Evolutionary conservation across 2,797 vertebrate genomes (phyloP).

Genomic region (Cuculus canorus): DNA sequence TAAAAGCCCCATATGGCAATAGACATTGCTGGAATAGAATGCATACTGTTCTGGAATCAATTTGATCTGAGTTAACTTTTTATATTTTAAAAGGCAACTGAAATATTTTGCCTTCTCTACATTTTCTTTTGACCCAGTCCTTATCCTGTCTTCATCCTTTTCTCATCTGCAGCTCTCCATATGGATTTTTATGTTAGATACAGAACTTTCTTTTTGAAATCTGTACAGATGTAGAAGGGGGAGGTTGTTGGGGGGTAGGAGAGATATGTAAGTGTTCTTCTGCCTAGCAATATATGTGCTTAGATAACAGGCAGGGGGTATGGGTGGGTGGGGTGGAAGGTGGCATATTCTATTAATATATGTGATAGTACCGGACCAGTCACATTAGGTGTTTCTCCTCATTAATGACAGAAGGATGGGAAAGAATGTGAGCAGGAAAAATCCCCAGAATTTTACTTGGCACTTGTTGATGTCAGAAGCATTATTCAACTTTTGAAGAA

Average conservation of each 20-base stretch:
- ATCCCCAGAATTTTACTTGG: not conserved
- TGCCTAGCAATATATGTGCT: not conserved
- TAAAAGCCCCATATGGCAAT: conserved; percentile 71
- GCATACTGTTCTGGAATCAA: conserved; percentile 61
- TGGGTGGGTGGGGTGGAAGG: not conserved
- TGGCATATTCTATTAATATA: not conserved
- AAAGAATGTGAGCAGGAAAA: not conserved
- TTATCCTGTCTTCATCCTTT: not conserved
- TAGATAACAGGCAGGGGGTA: not conserved
- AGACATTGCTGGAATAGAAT: conserved; percentile 66
- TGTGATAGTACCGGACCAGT: not conserved
- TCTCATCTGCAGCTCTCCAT: not conserved
- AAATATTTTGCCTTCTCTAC: conserved; percentile 23
- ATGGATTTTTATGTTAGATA: not conserved
- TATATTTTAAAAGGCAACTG: conserved; percentile 33
- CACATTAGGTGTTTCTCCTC: not conserved
- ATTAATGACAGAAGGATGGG: not conserved
- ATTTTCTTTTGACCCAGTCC: conserved; percentile 18
- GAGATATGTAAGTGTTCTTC: not conserved
- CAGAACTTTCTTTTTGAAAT: not conserved
- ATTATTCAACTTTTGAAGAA: conserved; percentile 27
- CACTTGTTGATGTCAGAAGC: conserved; percentile 2
- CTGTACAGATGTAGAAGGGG: not conserved
- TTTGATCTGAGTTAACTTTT: conserved; percentile 55
- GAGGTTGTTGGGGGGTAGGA: no score